A percentile compares a stretch with the other conserved stretches of the same genome.
Evolutionary conservation across 2,888 invertebrate species (phyloP).

Genomic region (Morpho achilles): DNA sequence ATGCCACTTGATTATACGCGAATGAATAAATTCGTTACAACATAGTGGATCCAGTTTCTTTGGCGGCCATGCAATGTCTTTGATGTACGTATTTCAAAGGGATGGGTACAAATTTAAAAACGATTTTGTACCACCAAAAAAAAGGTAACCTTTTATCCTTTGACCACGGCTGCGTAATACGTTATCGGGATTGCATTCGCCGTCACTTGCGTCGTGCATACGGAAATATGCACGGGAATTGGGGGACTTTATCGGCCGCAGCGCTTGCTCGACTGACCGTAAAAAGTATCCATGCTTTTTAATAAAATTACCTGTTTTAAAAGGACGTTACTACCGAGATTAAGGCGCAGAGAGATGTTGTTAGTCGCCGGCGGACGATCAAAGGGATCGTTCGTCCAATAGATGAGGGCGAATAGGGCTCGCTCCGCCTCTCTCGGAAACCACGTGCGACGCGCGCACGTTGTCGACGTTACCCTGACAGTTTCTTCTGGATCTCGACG

Average conservation of each 20-base stretch:
- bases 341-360: conserved; percentile 75
- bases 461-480: conserved; percentile 48
- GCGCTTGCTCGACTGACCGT: conserved; percentile 62
- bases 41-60: conserved; percentile 11
- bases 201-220: conserved; percentile 38
- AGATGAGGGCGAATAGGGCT: conserved; percentile 35
- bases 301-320: conserved; percentile 79
- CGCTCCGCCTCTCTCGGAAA: conserved; percentile 54
- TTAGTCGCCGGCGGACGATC: conserved; percentile 75
- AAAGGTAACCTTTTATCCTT: conserved; percentile 55
- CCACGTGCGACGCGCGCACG: conserved; percentile 77
- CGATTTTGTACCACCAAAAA: conserved; percentile 41
- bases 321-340: conserved; percentile 77
- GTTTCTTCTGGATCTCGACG: conserved; percentile 46
- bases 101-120: conserved; percentile 49
- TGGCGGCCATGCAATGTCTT: conserved; percentile 33
- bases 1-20: background rate
- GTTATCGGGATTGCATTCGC: conserved; percentile 61
- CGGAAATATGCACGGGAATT: conserved; percentile 40
- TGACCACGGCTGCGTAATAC: conserved; percentile 50
- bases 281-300: conserved; percentile 70
- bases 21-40: background rate
- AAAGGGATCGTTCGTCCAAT: conserved; percentile 64
- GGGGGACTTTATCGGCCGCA: conserved; percentile 40
- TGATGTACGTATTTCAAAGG: conserved; percentile 50